phyloP scores from a whole-genome alignment of 1,140 invertebrate genomes.

The Periplaneta americana region DNA sequence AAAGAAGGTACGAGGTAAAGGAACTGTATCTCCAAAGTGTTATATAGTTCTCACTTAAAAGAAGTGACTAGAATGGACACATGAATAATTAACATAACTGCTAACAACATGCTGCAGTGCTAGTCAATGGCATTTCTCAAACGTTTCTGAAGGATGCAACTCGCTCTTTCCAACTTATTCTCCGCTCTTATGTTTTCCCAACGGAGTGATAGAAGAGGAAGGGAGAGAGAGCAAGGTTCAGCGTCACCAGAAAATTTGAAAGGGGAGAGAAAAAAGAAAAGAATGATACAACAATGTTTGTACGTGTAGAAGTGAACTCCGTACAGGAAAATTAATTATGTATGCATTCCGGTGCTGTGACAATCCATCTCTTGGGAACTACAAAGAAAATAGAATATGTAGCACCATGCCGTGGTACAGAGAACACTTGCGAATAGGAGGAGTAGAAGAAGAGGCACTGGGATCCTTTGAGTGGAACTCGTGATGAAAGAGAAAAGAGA shows the following conservation, averaged over 20 bases:
- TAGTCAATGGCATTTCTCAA: too few relatives aligned
- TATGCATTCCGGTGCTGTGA: neutral
- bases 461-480: too few relatives aligned
- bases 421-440: neutral
- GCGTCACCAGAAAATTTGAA: too few relatives aligned
- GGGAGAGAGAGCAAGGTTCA: too few relatives aligned
- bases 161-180: neutral
- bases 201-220: neutral
- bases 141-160: neutral
- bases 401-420: neutral
- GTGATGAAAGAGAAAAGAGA: too few relatives aligned
- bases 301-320: neutral
- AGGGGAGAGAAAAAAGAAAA: neutral
- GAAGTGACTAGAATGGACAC: too few relatives aligned
- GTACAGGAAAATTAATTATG: neutral
- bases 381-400: neutral
- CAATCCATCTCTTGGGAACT: neutral
- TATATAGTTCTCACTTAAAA: too few relatives aligned
- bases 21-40: too few relatives aligned
- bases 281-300: neutral
- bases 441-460: too few relatives aligned
- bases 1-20: too few relatives aligned
- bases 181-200: neutral
- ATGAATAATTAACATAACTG: neutral
- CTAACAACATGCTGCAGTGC: too few relatives aligned